Conservation (phyloP, 2,888 invertebrate species). For the Leptopterna dolabrata region DNA sequence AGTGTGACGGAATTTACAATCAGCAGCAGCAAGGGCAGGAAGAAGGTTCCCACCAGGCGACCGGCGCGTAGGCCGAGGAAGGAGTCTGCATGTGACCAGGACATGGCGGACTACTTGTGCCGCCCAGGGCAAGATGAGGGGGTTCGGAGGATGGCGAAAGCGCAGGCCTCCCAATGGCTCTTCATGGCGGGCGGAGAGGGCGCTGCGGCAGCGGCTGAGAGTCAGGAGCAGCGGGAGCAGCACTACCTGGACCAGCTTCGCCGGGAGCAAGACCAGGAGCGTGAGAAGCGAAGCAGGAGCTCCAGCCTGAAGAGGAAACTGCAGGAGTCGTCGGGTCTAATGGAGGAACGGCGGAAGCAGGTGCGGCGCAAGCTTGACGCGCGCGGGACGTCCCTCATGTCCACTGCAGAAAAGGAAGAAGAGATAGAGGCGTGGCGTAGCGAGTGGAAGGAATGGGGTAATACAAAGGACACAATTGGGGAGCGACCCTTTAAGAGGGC, state of each 20-base stretch:
- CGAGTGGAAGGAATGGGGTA: neutral
- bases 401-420: neutral
- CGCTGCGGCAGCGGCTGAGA: neutral
- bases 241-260: neutral
- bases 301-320: no score
- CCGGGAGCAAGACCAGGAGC: neutral
- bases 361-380: neutral
- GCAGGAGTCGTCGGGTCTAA: neutral
- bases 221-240: no score
- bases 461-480: neutral
- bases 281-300: neutral
- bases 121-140: neutral
- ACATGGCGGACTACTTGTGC: no score
- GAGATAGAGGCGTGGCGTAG: neutral
- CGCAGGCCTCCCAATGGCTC: neutral
- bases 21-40: no score
- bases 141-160: neutral
- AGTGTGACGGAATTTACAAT: no score
- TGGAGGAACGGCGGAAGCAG: neutral
- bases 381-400: neutral
- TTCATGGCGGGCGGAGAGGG: neutral
- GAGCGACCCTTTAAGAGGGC: neutral
- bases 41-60: no score
- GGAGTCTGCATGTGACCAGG: no score
- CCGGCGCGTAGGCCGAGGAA: no score